Conservation (phyloP, 2,888 invertebrate species). For the Mesorhabditis spiculigera region DNA sequence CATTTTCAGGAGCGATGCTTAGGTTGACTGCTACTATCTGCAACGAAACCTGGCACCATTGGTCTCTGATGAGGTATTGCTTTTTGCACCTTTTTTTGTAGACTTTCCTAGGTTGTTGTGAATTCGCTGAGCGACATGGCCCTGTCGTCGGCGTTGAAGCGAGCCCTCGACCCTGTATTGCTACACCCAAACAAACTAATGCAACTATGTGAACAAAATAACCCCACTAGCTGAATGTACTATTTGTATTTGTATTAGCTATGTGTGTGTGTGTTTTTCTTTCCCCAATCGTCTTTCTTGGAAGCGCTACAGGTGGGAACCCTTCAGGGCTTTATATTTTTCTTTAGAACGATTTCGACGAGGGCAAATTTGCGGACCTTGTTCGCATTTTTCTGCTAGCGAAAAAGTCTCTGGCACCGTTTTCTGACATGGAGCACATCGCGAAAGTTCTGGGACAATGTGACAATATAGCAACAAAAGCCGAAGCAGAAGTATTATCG, state of each 20-base stretch:
- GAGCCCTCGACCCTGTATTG: slow-evolving; percentile 83
- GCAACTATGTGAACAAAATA: slow-evolving; percentile 55
- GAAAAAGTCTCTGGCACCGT: slow-evolving; percentile 26
- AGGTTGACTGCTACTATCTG: slow-evolving; percentile 83
- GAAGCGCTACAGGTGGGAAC: slow-evolving; percentile 8
- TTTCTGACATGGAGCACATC: slow-evolving; percentile 33
- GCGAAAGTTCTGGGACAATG: slow-evolving; percentile 21
- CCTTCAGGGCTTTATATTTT: neutral
- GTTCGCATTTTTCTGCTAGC: slow-evolving; percentile 34
- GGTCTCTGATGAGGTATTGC: slow-evolving; percentile 30
- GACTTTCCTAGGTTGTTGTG: slow-evolving; percentile 79
- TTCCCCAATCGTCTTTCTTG: too few relatives aligned
- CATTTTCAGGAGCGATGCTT: neutral
- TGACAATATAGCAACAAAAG: slow-evolving; percentile 21
- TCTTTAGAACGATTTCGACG: slow-evolving; percentile 32
- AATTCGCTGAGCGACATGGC: slow-evolving; percentile 92
- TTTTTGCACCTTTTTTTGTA: neutral
- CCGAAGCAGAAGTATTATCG: slow-evolving; percentile 8
- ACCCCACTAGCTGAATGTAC: neutral
- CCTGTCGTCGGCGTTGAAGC: slow-evolving; percentile 84
- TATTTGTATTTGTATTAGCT: too few relatives aligned
- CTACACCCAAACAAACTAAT: slow-evolving; percentile 83
- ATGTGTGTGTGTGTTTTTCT: too few relatives aligned
- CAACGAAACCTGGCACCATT: slow-evolving; percentile 86
- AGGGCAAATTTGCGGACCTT: slow-evolving; percentile 32